Evolutionary conservation across 2,113 vertebrate genomes (phyloP).

Genomic region (Macrotis lagotis): DNA sequence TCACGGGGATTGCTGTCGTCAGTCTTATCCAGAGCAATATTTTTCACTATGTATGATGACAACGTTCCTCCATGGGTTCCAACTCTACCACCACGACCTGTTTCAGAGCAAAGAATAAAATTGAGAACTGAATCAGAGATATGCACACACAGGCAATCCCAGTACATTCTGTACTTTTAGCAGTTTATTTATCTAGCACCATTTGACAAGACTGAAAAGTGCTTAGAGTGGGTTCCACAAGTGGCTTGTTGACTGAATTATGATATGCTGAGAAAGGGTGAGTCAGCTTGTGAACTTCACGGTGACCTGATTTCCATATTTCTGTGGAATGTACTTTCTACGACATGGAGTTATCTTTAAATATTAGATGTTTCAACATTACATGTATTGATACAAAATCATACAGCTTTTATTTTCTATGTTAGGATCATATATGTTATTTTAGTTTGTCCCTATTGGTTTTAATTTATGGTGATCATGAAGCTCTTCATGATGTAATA

Average conservation of each 20-base stretch:
- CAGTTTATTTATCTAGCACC: neutral
- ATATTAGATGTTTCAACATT: neutral
- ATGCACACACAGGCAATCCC: rapidly evolving
- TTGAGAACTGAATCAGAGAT: slow-evolving; percentile 8
- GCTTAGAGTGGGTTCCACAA: neutral
- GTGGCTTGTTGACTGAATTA: neutral
- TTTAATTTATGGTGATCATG: slow-evolving; percentile 24
- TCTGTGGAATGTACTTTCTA: neutral
- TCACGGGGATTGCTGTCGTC: slow-evolving; percentile 98
- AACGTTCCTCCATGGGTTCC: slow-evolving; percentile 96
- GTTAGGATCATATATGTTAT: neutral
- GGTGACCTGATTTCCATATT: neutral
- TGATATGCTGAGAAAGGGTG: neutral
- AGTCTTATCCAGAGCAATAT: slow-evolving; percentile 97
- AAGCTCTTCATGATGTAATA: neutral
- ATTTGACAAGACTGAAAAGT: neutral
- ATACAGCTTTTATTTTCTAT: neutral
- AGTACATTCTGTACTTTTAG: neutral
- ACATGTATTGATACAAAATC: neutral
- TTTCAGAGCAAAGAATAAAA: neutral
- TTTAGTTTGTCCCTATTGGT: neutral
- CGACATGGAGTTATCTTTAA: neutral
- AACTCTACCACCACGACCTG: slow-evolving; percentile 96
- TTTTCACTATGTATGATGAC: slow-evolving; percentile 98
- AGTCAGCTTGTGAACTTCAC: neutral